Evolutionary conservation across 2,888 invertebrate species (phyloP).

Genomic region (Chymomyza caudatula): DNA sequence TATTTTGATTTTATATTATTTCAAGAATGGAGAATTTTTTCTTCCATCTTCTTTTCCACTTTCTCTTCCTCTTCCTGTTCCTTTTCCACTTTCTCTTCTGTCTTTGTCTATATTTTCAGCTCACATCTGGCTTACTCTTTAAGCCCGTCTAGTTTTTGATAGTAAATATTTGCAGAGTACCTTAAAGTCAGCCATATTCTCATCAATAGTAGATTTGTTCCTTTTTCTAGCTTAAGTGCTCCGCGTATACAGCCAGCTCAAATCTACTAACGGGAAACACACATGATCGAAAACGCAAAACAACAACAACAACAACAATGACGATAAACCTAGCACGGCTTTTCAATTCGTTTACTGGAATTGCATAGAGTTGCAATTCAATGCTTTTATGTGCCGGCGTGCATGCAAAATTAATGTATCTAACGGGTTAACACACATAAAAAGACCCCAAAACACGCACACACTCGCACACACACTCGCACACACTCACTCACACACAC

Average conservation of each 20-base stretch:
- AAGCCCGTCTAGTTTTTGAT: no score
- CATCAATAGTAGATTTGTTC: no score
- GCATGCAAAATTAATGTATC: slow-evolving; percentile 4
- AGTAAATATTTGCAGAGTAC: no score
- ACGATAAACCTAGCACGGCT: not conserved
- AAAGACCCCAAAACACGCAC: no score
- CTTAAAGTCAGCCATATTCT: no score
- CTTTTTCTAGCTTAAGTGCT: not conserved
- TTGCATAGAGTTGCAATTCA: not conserved
- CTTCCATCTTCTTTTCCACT: no score
- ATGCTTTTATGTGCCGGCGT: slow-evolving; percentile 5
- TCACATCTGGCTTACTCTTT: no score
- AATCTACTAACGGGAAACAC: not conserved
- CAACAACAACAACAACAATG: not conserved
- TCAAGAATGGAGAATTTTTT: no score
- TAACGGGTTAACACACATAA: not conserved
- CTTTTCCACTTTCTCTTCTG: no score
- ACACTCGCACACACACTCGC: not conserved
- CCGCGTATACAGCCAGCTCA: not conserved
- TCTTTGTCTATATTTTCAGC: no score
- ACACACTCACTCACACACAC: not conserved
- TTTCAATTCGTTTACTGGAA: slow-evolving; percentile 4
- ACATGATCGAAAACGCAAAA: not conserved
- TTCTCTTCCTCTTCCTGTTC: no score
- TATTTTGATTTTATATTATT: no score